Base-by-base conservation (phyloP, 2,113 vertebrate genomes). In the Sapajus apella region DNA sequence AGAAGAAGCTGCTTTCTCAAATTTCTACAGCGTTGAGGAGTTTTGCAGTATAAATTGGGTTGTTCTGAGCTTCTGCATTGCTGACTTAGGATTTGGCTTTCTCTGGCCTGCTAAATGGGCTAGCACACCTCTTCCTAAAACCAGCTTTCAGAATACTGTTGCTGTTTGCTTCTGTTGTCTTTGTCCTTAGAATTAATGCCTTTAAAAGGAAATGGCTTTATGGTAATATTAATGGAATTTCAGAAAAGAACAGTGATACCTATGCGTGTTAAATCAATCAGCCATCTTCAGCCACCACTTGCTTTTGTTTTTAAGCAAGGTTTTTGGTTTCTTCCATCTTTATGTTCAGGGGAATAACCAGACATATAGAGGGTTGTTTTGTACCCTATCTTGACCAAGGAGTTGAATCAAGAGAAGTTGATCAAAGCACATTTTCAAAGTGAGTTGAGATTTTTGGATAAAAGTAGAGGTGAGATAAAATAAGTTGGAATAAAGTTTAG, bases 181-280 rank as follows among this genome's bases (percentile, higher is more conserved):
- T 93, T 95, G 14, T 84, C 40, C 4, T 55, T 47, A 12, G 14
- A 52, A 76, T 27, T 85, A 52, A 81, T 77, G 8, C 10, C 68
- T 82, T 84, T 88, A 45, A 72, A 82, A 70, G 61, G 90, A 61
- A 64, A 88, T 68, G 83, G 27, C 23, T 58, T 64, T 75, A 9
- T 70, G 27, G 70, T 40, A 25, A 58, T 89, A 80, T 81, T 55
- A 66, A 37, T 64, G 21, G 79, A 43, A 1, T 92, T 97, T 85
- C 84, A 93, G 61, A 80, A 91, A 96, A 95, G 23, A 88, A 6
- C 17, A 76, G 61, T 75, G 84, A 45, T 72, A 66, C 50, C 86
- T 82, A 9, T 45, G 3, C 66, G 45, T 68, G 58, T 75, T 55
- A 45, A 68, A 21, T 64, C 61, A 73, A 64, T 83, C 40, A 82